A percentile compares a stretch with the other conserved stretches of the same genome.
Evolutionary conservation across 2,113 vertebrate species (phyloP).

Genomic region (Silurus meridionalis): DNA sequence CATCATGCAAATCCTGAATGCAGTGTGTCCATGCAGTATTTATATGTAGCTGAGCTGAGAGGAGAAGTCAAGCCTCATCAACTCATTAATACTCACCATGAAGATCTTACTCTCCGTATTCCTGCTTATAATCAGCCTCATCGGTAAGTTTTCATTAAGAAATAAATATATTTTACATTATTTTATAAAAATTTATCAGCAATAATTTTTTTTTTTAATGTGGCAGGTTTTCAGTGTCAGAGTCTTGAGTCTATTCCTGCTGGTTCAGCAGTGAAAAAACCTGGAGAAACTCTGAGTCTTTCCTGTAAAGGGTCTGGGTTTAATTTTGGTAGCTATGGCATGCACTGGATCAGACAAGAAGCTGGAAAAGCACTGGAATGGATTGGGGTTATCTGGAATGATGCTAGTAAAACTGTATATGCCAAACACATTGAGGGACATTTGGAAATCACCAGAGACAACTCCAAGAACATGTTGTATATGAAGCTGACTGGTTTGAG

Average conservation of each 20-base stretch:
- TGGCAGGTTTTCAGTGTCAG: constrained; percentile 51
- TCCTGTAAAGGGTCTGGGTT: constrained; percentile 57
- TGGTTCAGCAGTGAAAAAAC: constrained; percentile 39
- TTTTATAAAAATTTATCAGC: neutral
- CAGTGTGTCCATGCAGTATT: constrained; percentile 30
- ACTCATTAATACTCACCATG: constrained; percentile 41
- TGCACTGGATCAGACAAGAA: constrained; percentile 55
- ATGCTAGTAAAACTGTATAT: constrained; percentile 20
- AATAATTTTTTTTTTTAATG: neutral
- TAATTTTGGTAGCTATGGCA: neutral
- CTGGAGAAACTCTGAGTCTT: constrained; percentile 52
- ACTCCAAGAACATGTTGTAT: constrained; percentile 42
- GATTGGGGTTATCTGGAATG: constrained; percentile 26
- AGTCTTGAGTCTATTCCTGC: constrained; percentile 53
- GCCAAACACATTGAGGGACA: constrained; percentile 9
- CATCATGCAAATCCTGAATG: constrained; percentile 30
- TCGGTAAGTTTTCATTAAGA: constrained; percentile 23
- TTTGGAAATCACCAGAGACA: constrained; percentile 48
- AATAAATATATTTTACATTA: neutral
- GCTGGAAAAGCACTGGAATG: constrained; percentile 35
- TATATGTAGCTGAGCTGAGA: constrained; percentile 38
- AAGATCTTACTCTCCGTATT: constrained; percentile 25
- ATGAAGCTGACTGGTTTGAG: constrained; percentile 39
- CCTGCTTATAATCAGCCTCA: constrained; percentile 36
- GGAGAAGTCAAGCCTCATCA: constrained; percentile 19